Conservation (phyloP, 2,113 vertebrate genomes). For the Podarcis cretensis region DNA sequence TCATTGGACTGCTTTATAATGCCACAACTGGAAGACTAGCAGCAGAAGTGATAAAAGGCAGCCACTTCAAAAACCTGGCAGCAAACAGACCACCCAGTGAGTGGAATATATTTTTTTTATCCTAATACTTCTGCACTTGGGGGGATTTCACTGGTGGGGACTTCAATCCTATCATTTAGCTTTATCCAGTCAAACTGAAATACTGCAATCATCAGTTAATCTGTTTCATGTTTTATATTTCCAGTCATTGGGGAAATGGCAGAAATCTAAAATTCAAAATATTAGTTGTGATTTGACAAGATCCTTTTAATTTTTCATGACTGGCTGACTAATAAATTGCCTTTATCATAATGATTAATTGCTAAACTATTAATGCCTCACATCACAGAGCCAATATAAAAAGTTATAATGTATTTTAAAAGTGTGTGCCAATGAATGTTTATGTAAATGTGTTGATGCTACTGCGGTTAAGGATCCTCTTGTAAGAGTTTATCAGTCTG, state of each 20-base stretch:
- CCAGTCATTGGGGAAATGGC: slow-evolving; percentile 76
- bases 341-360: slow-evolving; percentile 71
- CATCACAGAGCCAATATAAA: slow-evolving; percentile 63
- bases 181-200: slow-evolving; percentile 68
- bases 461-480: slow-evolving; percentile 30
- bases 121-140: slow-evolving; percentile 68
- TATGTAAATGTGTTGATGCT: slow-evolving; percentile 60
- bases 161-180: slow-evolving; percentile 72
- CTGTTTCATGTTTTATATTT: slow-evolving; percentile 77
- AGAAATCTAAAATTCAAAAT: slow-evolving; percentile 79
- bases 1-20: slow-evolving; percentile 95
- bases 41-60: slow-evolving; percentile 98
- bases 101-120: slow-evolving; percentile 76
- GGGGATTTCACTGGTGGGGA: slow-evolving; percentile 45
- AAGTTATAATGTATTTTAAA: slow-evolving; percentile 61
- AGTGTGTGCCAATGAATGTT: slow-evolving; percentile 60
- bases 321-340: slow-evolving; percentile 75
- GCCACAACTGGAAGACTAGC: slow-evolving; percentile 97
- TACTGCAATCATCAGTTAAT: slow-evolving; percentile 73
- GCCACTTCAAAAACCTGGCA: slow-evolving; percentile 97
- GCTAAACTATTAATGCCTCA: slow-evolving; percentile 69
- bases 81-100: slow-evolving; percentile 99
- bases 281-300: slow-evolving; percentile 77
- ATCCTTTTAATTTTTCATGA: slow-evolving; percentile 76
- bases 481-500: slow-evolving; percentile 45